Base-by-base conservation (phyloP, 2,797 vertebrate species). In the Martes flavigula region DNA sequence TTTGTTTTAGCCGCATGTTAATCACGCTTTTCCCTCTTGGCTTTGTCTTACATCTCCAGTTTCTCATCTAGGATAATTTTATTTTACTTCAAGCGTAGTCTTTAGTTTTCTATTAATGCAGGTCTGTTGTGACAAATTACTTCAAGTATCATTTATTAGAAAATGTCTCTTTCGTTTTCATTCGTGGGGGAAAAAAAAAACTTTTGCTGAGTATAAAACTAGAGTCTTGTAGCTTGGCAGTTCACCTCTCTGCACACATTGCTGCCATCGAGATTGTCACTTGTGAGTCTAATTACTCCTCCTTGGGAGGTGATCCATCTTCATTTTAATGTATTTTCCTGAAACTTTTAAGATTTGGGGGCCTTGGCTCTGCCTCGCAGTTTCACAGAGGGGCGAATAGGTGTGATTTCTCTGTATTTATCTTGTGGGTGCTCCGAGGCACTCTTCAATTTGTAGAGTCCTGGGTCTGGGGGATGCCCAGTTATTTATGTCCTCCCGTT, bases 131-230 rank as follows among this genome's bases (percentile, higher is more conserved):
- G 90, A 91, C 60, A 86, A 32, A 56, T 90, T 58, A 48, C 90
- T 72, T 91, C 60, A 94, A 66, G n/a, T 91, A 30, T 70, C 46
- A 60, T 66, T 85, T 91, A 58, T 78, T 94, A 66, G 68, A 70
- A 51, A 86, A 8, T 78, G 27, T 70, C 78, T 85, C 0, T 77
- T 88, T 91, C 17, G 5, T 54, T 91, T 88, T 87, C 35, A 68
- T 54, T 60, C n/a, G 68, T 83, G 62, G 83, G 48, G 18, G 20
- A 4, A 68, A 66, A 66, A 66, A 64, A 88, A 82, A 2, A 60
- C 10, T 27, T 38, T 38, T 64, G 21, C 58, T 70, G 35, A 60
- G 51, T 66, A 17, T 7, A 54, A 21, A 91, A 93, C 72, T 51
- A 51, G 81, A 30, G 32, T 30, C 58, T 64, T 72, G n/a, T 11